Conservation (phyloP, 2,113 vertebrate genomes). For the Excalfactoria chinensis region DNA sequence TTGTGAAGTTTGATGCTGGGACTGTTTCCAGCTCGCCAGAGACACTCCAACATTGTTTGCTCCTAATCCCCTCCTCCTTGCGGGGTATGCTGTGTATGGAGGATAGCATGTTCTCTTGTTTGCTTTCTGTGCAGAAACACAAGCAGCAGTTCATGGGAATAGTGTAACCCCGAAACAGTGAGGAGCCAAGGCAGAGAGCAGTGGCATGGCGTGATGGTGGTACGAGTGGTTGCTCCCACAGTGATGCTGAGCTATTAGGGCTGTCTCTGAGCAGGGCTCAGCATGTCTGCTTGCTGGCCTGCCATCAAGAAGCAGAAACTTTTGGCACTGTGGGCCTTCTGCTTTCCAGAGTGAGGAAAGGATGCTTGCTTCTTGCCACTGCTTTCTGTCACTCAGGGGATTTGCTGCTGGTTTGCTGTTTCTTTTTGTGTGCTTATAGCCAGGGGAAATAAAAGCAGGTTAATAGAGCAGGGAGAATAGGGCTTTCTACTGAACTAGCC, state of each 20-base stretch:
- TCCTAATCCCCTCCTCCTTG: not conserved
- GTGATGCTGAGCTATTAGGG: not conserved
- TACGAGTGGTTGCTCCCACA: not conserved
- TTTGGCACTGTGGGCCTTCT: not conserved
- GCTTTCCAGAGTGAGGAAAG: not conserved
- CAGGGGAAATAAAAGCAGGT: slow-evolving; percentile 55
- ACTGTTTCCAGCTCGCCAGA: slow-evolving; percentile 48
- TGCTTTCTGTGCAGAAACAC: not conserved
- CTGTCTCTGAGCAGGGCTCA: not conserved
- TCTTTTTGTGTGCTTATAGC: not conserved
- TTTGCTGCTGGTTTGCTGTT: not conserved
- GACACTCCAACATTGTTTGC: slow-evolving; percentile 41
- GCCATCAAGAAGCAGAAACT: not conserved
- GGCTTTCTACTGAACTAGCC: not conserved
- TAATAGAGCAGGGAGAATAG: slow-evolving; percentile 26
- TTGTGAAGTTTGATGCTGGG: slow-evolving; percentile 47
- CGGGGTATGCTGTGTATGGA: not conserved
- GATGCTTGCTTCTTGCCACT: fast-evolving
- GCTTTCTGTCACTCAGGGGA: fast-evolving
- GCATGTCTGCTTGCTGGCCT: not conserved
- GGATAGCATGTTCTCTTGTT: slow-evolving; percentile 26
- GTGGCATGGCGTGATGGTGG: not conserved
- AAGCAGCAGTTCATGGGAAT: slow-evolving; percentile 47
- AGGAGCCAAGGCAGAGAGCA: not conserved
- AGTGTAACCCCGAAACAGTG: not conserved